phyloP scores from a whole-genome alignment of 2,113 vertebrate genomes.

The Trichechus manatus region DNA sequence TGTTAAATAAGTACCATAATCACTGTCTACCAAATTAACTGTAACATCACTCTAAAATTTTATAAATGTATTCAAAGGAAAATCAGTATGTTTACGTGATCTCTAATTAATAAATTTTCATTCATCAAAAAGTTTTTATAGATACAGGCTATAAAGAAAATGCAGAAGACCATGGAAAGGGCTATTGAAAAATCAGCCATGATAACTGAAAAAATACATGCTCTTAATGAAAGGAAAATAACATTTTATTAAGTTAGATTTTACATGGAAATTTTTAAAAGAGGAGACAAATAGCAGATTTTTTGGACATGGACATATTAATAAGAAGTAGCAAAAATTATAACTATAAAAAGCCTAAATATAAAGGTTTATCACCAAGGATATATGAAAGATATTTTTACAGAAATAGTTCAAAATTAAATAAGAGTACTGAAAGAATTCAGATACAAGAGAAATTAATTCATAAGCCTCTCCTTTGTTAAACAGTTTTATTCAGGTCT shows the following conservation, averaged over 20 bases:
- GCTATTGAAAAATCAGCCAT: neutral
- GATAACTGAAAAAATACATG: neutral
- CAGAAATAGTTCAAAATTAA: constrained; percentile 49
- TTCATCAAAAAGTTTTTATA: neutral
- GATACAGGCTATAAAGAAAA: neutral
- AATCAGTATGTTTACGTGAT: constrained; percentile 15
- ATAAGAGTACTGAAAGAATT: constrained; percentile 9
- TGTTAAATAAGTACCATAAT: constrained; percentile 74
- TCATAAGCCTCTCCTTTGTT: constrained; percentile 12
- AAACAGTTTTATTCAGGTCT: constrained; percentile 48
- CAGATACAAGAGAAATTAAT: constrained; percentile 36
- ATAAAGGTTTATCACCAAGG: constrained; percentile 12
- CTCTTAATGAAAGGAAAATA: neutral
- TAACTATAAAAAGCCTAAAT: constrained; percentile 39
- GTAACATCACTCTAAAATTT: constrained; percentile 73
- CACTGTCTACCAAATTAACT: constrained; percentile 66
- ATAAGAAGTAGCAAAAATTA: constrained; percentile 32
- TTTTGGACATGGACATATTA: neutral
- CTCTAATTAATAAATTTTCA: constrained; percentile 49
- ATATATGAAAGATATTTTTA: constrained; percentile 37
- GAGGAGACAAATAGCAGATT: neutral
- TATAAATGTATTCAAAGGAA: constrained; percentile 65
- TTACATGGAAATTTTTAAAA: neutral
- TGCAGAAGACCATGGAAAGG: neutral
- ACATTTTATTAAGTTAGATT: neutral